Base-by-base conservation (phyloP, 2,888 invertebrate genomes). In the Cantharis rufa region DNA sequence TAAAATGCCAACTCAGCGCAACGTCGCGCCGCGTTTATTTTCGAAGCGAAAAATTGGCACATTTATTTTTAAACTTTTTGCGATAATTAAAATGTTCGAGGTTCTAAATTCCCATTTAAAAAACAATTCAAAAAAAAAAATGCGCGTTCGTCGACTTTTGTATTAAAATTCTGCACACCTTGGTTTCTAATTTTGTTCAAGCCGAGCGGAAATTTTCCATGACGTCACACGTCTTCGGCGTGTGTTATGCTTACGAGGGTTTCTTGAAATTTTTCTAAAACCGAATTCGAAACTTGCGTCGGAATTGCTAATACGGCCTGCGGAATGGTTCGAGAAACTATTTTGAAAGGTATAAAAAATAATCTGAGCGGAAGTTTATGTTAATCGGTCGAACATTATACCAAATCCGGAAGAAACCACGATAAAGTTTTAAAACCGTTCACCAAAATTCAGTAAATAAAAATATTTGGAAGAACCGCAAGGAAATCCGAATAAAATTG, bases 171-270 rank as follows among this genome's bases (percentile, higher is more conserved):
- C 69, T 62, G 73, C 69, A 72, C 73, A 73, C 73, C 73, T 73
- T 16, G 69, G 73, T 72, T 72, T 72, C 72, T 72, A 72, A 72
- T 72, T 66, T 64, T 32, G 66, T 64, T 61, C 16, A 61, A 62
- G 69, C 68, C 27, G 21, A 15, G 18, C 66, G 18, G 78, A 69
- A 75, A 78, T 72, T 78, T 78, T 78, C 78, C 78, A 75, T 78
- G 78, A 78, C 78, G 78, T 78, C 78, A 78, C 78, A 74, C 24
- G 27, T 73, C 73, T 73, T 76, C 32, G 27, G 66, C 70, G 15
- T 66, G 32, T 32, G 32, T 32, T 32, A 13, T 13, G 72, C 66
- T 70, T 48, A 16, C 18, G n/a, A 18, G n/a, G 21, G 48, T 48
- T 32, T 15, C 9, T 63, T 15, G 24, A 15, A 21, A 70, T 15